Evolutionary conservation across 2,113 vertebrate species (phyloP).

Genomic region (Bujurquina vittata): DNA sequence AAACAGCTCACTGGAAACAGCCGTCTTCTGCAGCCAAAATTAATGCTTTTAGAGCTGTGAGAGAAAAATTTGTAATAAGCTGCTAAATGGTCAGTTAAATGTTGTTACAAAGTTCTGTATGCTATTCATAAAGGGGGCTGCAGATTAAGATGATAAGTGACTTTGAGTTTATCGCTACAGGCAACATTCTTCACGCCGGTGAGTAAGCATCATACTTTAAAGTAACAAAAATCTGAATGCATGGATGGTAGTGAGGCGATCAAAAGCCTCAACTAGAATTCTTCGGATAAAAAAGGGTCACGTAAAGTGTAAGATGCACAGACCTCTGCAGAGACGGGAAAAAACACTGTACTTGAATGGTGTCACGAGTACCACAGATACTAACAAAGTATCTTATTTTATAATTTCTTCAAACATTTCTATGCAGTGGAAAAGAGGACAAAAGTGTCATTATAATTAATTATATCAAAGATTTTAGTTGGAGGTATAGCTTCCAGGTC

Average conservation of each 20-base stretch:
- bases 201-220: not conserved
- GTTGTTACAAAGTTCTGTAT: not conserved
- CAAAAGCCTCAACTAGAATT: not conserved
- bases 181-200: not conserved
- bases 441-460: not conserved
- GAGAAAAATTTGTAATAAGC: not conserved
- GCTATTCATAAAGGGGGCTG: not conserved
- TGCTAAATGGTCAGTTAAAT: not conserved
- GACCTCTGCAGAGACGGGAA: not conserved
- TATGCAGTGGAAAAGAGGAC: not conserved
- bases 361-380: not conserved
- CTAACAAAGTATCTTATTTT: not conserved
- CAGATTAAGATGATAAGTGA: too few species aligned
- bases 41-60: not conserved
- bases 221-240: not conserved
- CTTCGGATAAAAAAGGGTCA: not conserved
- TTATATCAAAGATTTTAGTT: not conserved
- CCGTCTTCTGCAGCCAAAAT: not conserved
- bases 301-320: not conserved
- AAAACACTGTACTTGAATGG: not conserved
- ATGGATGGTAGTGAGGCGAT: rapidly evolving
- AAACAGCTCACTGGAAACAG: not conserved
- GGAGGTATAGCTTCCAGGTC: not conserved
- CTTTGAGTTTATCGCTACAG: not conserved
- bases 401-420: not conserved